Evolutionary conservation across 2,113 vertebrate genomes (phyloP), one percentile per base, ranked within the genome.

Genomic region (Cygnus buccinator): DNA sequence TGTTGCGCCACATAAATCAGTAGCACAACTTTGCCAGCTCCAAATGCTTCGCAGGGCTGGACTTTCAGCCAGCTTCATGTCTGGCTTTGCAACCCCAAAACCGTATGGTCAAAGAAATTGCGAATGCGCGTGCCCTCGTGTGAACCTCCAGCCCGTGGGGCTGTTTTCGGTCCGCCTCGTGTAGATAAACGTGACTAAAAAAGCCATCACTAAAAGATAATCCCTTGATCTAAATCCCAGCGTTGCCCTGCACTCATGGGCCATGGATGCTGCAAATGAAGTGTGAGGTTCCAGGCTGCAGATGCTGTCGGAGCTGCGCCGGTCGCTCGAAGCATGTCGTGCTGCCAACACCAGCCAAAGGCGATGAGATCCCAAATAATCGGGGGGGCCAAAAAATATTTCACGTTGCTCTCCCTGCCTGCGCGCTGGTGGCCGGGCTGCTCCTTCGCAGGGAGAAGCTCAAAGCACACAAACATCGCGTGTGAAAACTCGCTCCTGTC

Each of bases 1-100:
- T 94, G 78, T 85, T 96, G 95, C 59, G 71, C 92, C 90, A 95
- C 96, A 93, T 97, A 96, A 96, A 96, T 95, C 94, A 96, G 84
- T 10, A 83, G 67, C 78, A 80, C 73, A 96, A 88, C 87, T 95
- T 94, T 90, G 94, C 93, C 94, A 96, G 20, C 91, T 96, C 81
- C 16, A 84, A 95, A 86, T 94, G 75, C 91, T 95, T 96, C 4
- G 2, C 92, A 72, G 82, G 87, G 80, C 90, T 76, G 20, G 75
- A 85, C 67, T 91, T 83, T 91, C 93, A 94, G 93, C 91, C 94
- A 96, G 93, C 93, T 95, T 80, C 85, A 86, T 59, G 90, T 85
- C 78, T 94, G 92, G 84, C 93, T 91, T 91, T 90, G 59, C 93
- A 93, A 59, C 92, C 87, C 94, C 93, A 93, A 96, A 95, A 95